These are phyloP conservation scores for Sebastes iracundus DNA, from an alignment of 2,797 vertebrate species.

Conservation along the genomic window DNA sequence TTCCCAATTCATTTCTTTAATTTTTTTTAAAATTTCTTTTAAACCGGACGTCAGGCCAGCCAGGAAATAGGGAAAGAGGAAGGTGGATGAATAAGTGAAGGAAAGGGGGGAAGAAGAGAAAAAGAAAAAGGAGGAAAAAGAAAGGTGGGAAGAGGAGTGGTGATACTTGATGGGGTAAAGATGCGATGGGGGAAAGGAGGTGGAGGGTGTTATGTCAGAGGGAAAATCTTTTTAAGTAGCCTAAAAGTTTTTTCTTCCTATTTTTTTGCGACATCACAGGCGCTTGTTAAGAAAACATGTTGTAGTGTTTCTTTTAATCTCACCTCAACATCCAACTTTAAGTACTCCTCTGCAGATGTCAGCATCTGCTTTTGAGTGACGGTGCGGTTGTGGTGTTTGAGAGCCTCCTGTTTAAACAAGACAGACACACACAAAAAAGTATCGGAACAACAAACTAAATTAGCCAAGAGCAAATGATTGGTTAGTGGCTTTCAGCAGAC, in stretches of 20 bases:
- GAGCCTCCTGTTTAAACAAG: conserved; percentile 84
- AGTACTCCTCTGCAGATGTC: conserved; percentile 80
- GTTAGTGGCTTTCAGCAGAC: background rate
- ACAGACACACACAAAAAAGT: background rate
- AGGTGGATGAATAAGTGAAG: too few species aligned
- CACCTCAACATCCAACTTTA: conserved; percentile 86
- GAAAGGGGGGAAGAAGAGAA: too few species aligned
- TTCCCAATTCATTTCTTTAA: too few species aligned
- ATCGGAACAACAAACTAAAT: background rate
- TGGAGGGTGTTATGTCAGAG: too few species aligned
- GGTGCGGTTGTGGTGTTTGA: conserved; percentile 86
- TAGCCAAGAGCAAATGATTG: background rate
- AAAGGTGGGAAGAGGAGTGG: too few species aligned
- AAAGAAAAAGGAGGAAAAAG: too few species aligned
- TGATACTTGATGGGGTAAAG: too few species aligned
- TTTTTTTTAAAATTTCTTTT: too few species aligned
- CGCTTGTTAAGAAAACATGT: background rate
- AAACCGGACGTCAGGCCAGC: too few species aligned
- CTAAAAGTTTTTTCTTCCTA: background rate
- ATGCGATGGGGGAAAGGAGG: too few species aligned
- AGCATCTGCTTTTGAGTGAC: conserved; percentile 84
- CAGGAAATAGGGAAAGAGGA: too few species aligned
- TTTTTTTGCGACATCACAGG: background rate
- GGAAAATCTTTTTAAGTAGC: background rate
- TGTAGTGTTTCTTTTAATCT: conserved; percentile 35